phyloP scores from a whole-genome alignment of 2,797 vertebrate genomes.

The Phaenicophaeus curvirostris region DNA sequence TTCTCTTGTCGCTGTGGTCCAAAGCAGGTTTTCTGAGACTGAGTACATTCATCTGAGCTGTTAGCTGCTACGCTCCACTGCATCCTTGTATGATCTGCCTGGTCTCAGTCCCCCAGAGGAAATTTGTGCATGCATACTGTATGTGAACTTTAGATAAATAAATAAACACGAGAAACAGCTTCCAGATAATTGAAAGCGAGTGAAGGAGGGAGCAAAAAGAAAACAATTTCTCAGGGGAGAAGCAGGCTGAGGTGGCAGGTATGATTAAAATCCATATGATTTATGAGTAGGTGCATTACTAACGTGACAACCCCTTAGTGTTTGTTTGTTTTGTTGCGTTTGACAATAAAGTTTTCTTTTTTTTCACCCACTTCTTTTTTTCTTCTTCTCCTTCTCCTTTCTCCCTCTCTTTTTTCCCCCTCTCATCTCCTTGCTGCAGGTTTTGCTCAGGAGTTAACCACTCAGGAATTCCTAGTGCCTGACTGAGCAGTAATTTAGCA shows the following conservation, averaged over 20 bases:
- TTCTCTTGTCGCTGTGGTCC: constrained; percentile 74
- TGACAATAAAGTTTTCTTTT: constrained; percentile 78
- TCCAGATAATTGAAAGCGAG: constrained; percentile 93
- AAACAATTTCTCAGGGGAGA: constrained; percentile 85
- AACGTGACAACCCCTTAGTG: constrained; percentile 81
- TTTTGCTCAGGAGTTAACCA: constrained; percentile 79
- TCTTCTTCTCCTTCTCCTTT: neutral
- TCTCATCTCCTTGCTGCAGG: constrained; percentile 61
- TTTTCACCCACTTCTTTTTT: neutral
- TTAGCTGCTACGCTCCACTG: constrained; percentile 82
- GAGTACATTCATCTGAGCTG: constrained; percentile 81
- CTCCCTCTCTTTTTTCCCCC: neutral
- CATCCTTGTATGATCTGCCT: constrained; percentile 79
- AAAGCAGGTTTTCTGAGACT: constrained; percentile 69
- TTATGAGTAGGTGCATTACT: constrained; percentile 89
- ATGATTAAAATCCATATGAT: constrained; percentile 94
- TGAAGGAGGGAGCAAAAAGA: constrained; percentile 81
- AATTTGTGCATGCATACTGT: constrained; percentile 87
- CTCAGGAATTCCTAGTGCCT: constrained; percentile 83
- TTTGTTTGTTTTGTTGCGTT: constrained; percentile 74
- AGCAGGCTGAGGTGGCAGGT: constrained; percentile 83
- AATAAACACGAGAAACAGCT: constrained; percentile 89
- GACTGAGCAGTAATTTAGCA: constrained; percentile 85
- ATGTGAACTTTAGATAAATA: constrained; percentile 94
- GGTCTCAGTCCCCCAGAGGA: constrained; percentile 82